phyloP scores from a whole-genome alignment of 2,888 invertebrate species.

The Herminia tarsipennalis region DNA sequence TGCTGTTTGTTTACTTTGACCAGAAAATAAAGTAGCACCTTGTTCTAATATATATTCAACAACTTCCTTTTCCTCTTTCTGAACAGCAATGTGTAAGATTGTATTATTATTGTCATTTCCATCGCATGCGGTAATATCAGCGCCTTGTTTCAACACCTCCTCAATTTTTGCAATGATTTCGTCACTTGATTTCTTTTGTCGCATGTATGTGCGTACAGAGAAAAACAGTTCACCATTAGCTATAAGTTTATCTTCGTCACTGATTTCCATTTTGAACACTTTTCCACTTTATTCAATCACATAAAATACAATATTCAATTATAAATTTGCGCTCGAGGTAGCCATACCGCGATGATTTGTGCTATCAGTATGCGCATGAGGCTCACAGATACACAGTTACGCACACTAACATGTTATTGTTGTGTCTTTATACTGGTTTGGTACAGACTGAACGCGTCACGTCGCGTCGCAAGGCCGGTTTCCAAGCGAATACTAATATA shows the following conservation, averaged over 20 bases:
- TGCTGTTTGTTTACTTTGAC: conserved; percentile 24
- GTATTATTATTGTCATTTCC: conserved; percentile 35
- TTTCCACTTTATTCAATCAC: neutral
- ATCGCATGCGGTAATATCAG: conserved; percentile 35
- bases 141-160: conserved; percentile 28
- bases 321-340: neutral
- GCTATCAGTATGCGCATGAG: neutral
- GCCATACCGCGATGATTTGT: neutral
- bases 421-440: too few species aligned
- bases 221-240: conserved; percentile 34
- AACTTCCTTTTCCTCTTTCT: conserved; percentile 31
- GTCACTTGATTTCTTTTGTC: conserved; percentile 22
- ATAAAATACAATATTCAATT: too few species aligned
- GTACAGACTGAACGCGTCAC: too few species aligned
- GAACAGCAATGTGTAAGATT: conserved; percentile 33
- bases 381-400: neutral
- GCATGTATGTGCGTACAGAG: conserved; percentile 19
- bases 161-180: conserved; percentile 33
- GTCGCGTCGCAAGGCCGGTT: neutral
- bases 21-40: conserved; percentile 18
- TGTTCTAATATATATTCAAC: conserved; percentile 29
- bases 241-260: conserved; percentile 22
- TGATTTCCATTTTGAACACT: conserved; percentile 20
- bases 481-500: neutral
- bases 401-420: too few species aligned